phyloP scores from a whole-genome alignment of 2,888 invertebrate genomes.

The Proisotoma minuta region DNA sequence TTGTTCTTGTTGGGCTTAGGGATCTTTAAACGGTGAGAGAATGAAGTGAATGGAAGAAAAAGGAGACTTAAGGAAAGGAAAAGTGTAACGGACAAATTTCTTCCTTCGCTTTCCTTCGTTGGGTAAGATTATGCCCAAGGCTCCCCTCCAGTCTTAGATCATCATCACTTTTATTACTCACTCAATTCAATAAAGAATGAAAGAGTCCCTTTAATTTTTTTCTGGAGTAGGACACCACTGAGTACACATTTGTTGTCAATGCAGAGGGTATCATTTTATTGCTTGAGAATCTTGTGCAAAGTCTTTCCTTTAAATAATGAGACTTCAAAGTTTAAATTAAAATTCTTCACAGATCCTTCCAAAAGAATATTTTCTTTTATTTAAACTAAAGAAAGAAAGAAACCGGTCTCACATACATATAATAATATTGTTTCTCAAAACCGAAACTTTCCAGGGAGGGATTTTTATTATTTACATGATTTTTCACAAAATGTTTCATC shows the following conservation, averaged over 20 bases:
- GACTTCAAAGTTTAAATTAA: not conserved
- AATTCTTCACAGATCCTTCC: not conserved
- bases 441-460: no score
- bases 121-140: no score
- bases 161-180: no score
- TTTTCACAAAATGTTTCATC: no score
- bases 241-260: no score
- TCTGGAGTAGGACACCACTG: no score
- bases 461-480: no score
- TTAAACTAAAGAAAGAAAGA: no score
- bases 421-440: not conserved
- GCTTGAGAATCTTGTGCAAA: not conserved
- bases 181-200: no score
- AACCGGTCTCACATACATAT: not conserved
- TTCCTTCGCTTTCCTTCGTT: not conserved
- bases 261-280: constrained; percentile 3
- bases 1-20: no score
- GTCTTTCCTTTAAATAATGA: not conserved
- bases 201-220: no score
- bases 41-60: not conserved
- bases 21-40: not conserved
- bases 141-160: no score
- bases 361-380: constrained; percentile 3
- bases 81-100: constrained; percentile 3
- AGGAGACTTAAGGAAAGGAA: not conserved